phyloP scores from a whole-genome alignment of 2,797 vertebrate genomes.

The Lycodopsis pacificus region DNA sequence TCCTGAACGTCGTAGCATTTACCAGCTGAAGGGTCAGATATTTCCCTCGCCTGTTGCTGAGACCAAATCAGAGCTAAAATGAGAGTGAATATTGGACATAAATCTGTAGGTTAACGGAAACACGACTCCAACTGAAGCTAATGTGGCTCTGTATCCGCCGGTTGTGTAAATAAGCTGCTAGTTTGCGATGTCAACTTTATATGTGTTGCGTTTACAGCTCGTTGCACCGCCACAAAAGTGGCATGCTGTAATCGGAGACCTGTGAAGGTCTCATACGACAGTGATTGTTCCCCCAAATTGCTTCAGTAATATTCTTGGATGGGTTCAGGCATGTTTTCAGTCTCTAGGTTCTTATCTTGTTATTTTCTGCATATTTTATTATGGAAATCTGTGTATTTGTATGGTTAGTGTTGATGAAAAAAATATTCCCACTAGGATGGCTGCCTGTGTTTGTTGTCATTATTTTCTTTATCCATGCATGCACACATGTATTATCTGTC shows the following conservation, averaged over 20 bases:
- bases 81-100: not conserved
- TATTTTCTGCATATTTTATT: conserved; percentile 15
- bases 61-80: not conserved
- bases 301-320: not conserved
- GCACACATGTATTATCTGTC: conserved; percentile 20
- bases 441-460: not conserved
- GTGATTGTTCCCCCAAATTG: not conserved
- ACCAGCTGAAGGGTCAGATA: not conserved
- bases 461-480: conserved; percentile 12
- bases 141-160: not conserved
- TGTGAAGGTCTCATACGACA: not conserved
- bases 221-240: not conserved
- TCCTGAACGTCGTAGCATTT: not conserved
- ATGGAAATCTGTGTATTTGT: conserved; percentile 8
- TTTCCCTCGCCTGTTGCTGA: not conserved
- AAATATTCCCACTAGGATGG: not conserved
- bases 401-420: not conserved
- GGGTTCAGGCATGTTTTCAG: conserved; percentile 1
- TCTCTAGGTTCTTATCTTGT: not conserved
- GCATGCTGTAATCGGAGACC: not conserved
- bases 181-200: not conserved
- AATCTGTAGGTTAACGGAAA: no score
- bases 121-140: no score
- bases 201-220: conserved; percentile 1
- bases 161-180: not conserved